Percentiles rank a stretch among this genome's conserved stretches.
Conservation (phyloP, 2,797 vertebrate species). For the Poecile montanus region DNA sequence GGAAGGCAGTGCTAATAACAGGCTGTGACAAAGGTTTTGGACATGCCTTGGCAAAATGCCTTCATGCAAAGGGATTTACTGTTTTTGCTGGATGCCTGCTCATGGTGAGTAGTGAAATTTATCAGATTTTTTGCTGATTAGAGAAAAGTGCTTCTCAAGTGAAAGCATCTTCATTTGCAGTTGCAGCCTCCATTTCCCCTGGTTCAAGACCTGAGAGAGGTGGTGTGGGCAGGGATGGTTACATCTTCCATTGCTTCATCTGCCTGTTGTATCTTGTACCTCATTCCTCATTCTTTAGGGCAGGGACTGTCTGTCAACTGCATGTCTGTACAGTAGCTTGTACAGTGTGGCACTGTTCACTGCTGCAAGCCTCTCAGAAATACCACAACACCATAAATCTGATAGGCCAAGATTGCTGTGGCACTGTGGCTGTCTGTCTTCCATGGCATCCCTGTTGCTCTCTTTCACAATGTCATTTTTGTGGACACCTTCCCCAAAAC, state of each 20-base stretch:
- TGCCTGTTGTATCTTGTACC: neutral
- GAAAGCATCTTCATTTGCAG: neutral
- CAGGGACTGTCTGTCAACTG: neutral
- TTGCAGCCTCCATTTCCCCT: neutral
- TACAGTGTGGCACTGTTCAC: neutral
- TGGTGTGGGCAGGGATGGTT: neutral
- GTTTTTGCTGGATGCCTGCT: slow-evolving; percentile 88
- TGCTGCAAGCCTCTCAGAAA: neutral
- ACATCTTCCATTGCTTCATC: neutral
- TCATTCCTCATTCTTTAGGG: neutral
- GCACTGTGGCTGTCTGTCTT: neutral
- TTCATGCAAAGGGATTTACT: slow-evolving; percentile 84
- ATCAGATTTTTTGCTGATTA: neutral
- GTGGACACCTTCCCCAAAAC: neutral
- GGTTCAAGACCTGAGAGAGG: neutral
- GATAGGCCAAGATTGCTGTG: neutral
- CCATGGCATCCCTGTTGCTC: neutral
- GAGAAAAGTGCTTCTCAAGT: neutral
- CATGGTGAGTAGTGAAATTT: slow-evolving; percentile 72
- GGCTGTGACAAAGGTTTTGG: slow-evolving; percentile 90
- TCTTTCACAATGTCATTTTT: neutral
- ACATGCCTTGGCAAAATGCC: slow-evolving; percentile 81
- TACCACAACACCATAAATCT: neutral
- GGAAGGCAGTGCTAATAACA: slow-evolving; percentile 84
- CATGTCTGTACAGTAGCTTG: neutral